A percentile compares a stretch with the other conserved stretches of the same genome.
These are phyloP conservation scores for Muntiacus muntjak DNA, from an alignment of 2,113 vertebrate species.

Conservation along the genomic window DNA sequence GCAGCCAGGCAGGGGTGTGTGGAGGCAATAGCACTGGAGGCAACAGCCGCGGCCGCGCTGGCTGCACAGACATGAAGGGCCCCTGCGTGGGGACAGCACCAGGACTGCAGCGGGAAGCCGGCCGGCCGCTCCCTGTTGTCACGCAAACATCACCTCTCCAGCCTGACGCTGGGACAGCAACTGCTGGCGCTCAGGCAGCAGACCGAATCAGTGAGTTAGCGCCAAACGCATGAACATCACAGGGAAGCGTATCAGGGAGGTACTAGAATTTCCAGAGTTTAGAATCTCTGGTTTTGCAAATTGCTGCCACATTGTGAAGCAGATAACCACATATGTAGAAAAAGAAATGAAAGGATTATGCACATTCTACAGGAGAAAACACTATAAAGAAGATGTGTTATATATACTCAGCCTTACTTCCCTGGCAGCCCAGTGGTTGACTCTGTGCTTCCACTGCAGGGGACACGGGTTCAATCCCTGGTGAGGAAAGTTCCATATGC, in stretches of 20 bases:
- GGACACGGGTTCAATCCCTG: neutral
- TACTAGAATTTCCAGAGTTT: neutral
- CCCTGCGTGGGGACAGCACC: neutral
- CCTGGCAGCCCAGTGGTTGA: neutral
- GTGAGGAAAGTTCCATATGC: neutral
- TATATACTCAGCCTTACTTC: neutral
- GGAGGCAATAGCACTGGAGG: neutral
- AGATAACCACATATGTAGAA: neutral
- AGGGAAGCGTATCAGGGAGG: neutral
- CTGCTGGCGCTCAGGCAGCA: neutral
- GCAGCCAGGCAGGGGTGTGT: neutral
- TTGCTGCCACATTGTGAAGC: neutral
- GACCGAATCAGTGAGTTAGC: neutral
- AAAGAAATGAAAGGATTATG: neutral
- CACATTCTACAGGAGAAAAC: neutral
- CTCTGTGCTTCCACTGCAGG: neutral
- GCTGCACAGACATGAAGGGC: neutral
- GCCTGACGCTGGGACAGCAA: neutral
- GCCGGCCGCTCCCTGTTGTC: neutral
- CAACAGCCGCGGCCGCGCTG: neutral
- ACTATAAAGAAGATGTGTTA: neutral
- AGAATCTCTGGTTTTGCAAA: neutral
- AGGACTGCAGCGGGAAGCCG: too few relatives aligned
- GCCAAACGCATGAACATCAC: neutral
- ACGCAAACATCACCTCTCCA: neutral